phyloP scores from a whole-genome alignment of 2,888 invertebrate species.

The Brachyopa scutellaris region DNA sequence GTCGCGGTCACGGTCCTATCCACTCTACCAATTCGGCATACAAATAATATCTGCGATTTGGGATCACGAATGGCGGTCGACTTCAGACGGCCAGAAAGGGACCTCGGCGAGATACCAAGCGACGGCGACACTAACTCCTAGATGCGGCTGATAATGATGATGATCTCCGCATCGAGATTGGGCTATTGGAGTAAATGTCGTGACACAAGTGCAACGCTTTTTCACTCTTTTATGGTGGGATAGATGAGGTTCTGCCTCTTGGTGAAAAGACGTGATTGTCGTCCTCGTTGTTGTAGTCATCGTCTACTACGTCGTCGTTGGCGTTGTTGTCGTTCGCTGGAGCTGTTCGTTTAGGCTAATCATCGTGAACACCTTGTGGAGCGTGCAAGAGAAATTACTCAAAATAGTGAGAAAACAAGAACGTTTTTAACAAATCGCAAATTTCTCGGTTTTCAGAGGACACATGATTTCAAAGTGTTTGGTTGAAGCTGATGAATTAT shows the following conservation, averaged over 20 bases:
- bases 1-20: slow-evolving; percentile 45
- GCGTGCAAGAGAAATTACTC: slow-evolving; percentile 70
- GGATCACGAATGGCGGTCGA: slow-evolving; percentile 69
- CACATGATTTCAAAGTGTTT: slow-evolving; percentile 51
- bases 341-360: slow-evolving; percentile 65
- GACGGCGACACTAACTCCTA: slow-evolving; percentile 20
- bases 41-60: slow-evolving; percentile 64
- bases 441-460: slow-evolving; percentile 49
- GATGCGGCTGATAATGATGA: slow-evolving; percentile 50
- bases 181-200: slow-evolving; percentile 69
- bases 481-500: slow-evolving; percentile 39
- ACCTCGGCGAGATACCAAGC: slow-evolving; percentile 34
- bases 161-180: slow-evolving; percentile 58
- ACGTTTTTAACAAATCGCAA: slow-evolving; percentile 69
- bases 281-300: slow-evolving; percentile 19
- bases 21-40: slow-evolving; percentile 64
- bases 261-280: slow-evolving; percentile 37
- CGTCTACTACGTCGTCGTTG: neutral
- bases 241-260: slow-evolving; percentile 27
- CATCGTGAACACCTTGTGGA: slow-evolving; percentile 63
- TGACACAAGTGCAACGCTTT: slow-evolving; percentile 70
- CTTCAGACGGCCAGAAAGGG: slow-evolving; percentile 45
- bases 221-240: slow-evolving; percentile 38
- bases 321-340: slow-evolving; percentile 22
- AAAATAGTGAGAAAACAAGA: slow-evolving; percentile 70